Evolutionary conservation across 2,797 vertebrate species (phyloP).

Genomic region (Anas bernieri): DNA sequence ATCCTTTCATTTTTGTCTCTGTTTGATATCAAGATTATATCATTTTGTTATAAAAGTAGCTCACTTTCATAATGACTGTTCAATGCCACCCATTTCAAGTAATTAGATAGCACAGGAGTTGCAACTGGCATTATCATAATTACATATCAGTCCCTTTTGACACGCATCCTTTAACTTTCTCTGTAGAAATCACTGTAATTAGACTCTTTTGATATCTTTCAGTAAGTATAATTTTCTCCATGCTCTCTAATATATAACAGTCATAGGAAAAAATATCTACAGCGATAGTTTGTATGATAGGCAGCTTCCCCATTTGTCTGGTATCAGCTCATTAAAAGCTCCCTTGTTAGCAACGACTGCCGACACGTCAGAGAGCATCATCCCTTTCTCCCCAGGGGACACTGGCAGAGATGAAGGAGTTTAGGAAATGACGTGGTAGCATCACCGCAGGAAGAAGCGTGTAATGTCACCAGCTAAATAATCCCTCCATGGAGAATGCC

Average conservation of each 20-base stretch:
- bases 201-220: constrained; percentile 11
- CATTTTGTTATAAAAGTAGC: constrained; percentile 13
- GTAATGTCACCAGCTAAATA: neutral
- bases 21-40: constrained; percentile 3
- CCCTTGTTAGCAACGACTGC: neutral
- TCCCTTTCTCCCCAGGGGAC: neutral
- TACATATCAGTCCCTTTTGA: constrained; percentile 19
- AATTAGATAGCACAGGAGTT: constrained; percentile 27
- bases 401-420: neutral
- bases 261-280: neutral
- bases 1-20: neutral
- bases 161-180: constrained; percentile 20
- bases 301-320: constrained; percentile 4
- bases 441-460: neutral
- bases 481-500: neutral
- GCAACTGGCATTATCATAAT: constrained; percentile 28
- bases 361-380: neutral
- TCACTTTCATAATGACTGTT: neutral
- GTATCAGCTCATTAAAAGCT: neutral
- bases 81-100: constrained; percentile 16
- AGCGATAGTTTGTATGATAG: neutral
- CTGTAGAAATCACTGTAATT: constrained; percentile 44
- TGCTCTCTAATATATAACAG: neutral
- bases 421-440: neutral
- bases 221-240: constrained; percentile 29